Percentiles rank a stretch among this genome's conserved stretches.
Evolutionary conservation across 2,113 vertebrate species (phyloP).

Genomic region (Noturus placidus): DNA sequence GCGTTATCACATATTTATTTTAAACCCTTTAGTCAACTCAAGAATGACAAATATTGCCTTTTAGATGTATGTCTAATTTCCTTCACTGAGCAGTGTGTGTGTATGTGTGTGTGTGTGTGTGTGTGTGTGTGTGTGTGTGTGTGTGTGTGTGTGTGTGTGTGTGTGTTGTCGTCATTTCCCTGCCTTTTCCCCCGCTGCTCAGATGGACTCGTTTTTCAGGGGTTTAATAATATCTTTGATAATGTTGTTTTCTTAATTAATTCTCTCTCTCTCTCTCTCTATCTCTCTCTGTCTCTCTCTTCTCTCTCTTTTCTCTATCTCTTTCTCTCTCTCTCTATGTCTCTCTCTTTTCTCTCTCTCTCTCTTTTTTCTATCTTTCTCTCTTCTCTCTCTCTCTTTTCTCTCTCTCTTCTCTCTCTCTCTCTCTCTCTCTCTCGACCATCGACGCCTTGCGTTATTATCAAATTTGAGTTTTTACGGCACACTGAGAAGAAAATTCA

Average conservation of each 20-base stretch:
- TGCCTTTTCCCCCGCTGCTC: slow-evolving; percentile 40
- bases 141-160: slow-evolving; percentile 15
- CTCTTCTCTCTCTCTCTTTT: background rate
- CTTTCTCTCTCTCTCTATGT: background rate
- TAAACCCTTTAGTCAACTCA: slow-evolving; percentile 66
- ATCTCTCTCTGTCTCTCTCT: slow-evolving; percentile 2
- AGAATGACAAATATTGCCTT: slow-evolving; percentile 83
- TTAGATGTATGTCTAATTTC: slow-evolving; percentile 61
- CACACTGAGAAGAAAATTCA: background rate
- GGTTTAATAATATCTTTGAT: slow-evolving; percentile 52
- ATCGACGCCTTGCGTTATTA: background rate
- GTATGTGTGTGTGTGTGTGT: slow-evolving; percentile 27
- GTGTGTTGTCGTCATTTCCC: slow-evolving; percentile 44
- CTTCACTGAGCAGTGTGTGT: slow-evolving; percentile 52
- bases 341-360: background rate
- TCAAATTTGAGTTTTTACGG: background rate
- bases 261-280: background rate
- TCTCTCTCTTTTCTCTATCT: too few relatives aligned
- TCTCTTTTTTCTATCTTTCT: background rate
- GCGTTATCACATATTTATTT: slow-evolving; percentile 76
- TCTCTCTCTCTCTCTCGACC: background rate
- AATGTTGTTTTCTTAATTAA: slow-evolving; percentile 25
- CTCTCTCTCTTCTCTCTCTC: slow-evolving; percentile 7
- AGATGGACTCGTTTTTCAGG: slow-evolving; percentile 51
- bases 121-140: slow-evolving; percentile 21